Base-by-base conservation (phyloP, 1,140 invertebrate genomes). In the Zelostemma sp. region DNA sequence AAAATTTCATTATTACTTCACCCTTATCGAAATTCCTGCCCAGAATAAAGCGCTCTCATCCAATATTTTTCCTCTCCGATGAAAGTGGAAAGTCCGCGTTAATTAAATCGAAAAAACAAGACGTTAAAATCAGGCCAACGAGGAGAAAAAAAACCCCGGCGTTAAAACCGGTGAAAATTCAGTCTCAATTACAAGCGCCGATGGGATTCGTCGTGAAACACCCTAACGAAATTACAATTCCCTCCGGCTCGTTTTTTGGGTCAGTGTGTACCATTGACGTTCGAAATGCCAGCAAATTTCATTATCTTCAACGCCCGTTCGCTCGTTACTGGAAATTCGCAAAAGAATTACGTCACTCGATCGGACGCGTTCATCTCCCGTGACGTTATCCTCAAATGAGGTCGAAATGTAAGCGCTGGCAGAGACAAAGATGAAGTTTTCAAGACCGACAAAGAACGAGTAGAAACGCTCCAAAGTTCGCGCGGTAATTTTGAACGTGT, bases 401-500 rank as follows among this genome's bases (percentile, higher is more conserved):
- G 17, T 9, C 33, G 6, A 9, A 1, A 35, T 35, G 1, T 9
- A n/a, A 35, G 33, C 33, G 25, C n/a, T n/a, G 11, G 6, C 33
- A 35, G 6, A 35, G 33, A 1, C 33, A 6, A 35, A 35, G 33
- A 11, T 35, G 33, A 35, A 35, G 6, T 35, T 35, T n/a, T n/a
- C 33, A 6, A 35, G 33, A 2, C 6, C 43, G 61, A 47, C 57
- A 68, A 62, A 50, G 19, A 21, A 35, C 1, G 54, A 16, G 12
- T 14, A 9, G 54, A 50, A 45, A 53, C 33, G 35, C 43, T 31
- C 35, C 59, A 60, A 69, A 47, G 55, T 69, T 64, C 50, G 46
- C 38, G 46, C 60, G 18, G 46, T 59, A 65, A 64, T 65, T 70
- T 58, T 56, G 56, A 19, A 46, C 53, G 55, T 43, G 56, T 65